A percentile compares a stretch with the other conserved stretches of the same genome.
These are phyloP conservation scores for Battus philenor DNA, from an alignment of 1,140 invertebrate species.

Conservation along the genomic window DNA sequence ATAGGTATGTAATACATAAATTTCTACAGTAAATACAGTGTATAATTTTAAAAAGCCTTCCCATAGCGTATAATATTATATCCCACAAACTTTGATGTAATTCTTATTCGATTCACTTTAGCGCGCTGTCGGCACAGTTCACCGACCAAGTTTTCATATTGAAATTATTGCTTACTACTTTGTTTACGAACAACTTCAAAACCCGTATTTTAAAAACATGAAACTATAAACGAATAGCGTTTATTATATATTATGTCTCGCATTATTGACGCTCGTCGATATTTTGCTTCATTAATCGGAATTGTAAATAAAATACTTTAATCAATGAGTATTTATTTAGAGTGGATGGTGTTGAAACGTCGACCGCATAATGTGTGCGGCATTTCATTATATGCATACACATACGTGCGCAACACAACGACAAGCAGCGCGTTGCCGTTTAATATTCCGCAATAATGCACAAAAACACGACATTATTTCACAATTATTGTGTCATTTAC, in stretches of 20 bases:
- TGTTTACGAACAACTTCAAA: slow-evolving; percentile 8
- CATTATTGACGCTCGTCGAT: too few relatives aligned
- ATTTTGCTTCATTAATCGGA: slow-evolving; percentile 6
- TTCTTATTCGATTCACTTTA: slow-evolving; percentile 16
- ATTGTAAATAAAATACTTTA: slow-evolving; percentile 6
- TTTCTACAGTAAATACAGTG: too few relatives aligned
- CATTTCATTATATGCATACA: slow-evolving; percentile 52
- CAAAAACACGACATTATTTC: slow-evolving; percentile 44
- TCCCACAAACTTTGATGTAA: slow-evolving; percentile 7
- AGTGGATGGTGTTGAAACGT: slow-evolving; percentile 26
- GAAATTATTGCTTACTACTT: slow-evolving; percentile 10
- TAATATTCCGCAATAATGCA: slow-evolving; percentile 50
- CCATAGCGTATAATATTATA: too few relatives aligned
- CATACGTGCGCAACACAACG: too few relatives aligned
- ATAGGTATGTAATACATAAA: too few relatives aligned
- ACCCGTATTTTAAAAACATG: neutral
- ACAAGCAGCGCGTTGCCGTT: slow-evolving; percentile 42
- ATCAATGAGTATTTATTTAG: slow-evolving; percentile 25
- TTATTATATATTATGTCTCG: too few relatives aligned
- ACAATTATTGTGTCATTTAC: slow-evolving; percentile 29
- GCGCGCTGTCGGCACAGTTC: slow-evolving; percentile 6
- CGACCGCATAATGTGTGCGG: slow-evolving; percentile 39
- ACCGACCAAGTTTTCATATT: slow-evolving; percentile 15
- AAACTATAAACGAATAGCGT: too few relatives aligned
- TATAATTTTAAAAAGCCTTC: too few relatives aligned